These are phyloP conservation scores for Acleris holmiana DNA, from an alignment of 2,888 invertebrate genomes.

Conservation along the genomic window DNA sequence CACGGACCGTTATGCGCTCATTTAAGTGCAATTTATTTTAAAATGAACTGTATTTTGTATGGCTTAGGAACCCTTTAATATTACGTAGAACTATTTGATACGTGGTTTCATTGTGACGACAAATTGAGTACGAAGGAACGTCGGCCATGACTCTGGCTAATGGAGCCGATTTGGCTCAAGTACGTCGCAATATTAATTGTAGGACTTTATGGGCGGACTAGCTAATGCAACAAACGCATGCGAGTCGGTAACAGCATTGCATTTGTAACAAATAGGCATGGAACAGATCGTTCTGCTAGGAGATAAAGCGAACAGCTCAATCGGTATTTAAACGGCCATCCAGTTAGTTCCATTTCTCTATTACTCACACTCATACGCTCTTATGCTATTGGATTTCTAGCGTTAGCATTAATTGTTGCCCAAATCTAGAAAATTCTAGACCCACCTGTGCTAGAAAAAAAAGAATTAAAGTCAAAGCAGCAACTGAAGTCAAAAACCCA, in stretches of 20 bases:
- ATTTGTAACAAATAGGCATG: no score
- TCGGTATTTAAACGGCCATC: no score
- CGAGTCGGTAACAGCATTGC: not conserved
- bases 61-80: not conserved
- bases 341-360: no score
- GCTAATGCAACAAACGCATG: slow-evolving; percentile 9
- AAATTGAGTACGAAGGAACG: slow-evolving; percentile 58
- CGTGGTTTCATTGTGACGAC: slow-evolving; percentile 43
- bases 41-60: slow-evolving; percentile 42
- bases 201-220: slow-evolving; percentile 27
- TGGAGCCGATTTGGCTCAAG: slow-evolving; percentile 42
- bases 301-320: no score
- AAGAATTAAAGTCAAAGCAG: no score
- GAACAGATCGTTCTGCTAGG: no score
- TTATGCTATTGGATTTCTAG: no score
- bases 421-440: no score
- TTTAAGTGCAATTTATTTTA: slow-evolving; percentile 35
- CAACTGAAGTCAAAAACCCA: no score
- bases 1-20: slow-evolving; percentile 63
- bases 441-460: no score
- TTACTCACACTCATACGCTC: no score
- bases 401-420: no score
- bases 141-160: slow-evolving; percentile 43
- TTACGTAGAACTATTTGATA: not conserved
- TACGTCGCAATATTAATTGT: slow-evolving; percentile 31